phyloP scores from a whole-genome alignment of 2,797 vertebrate genomes.

The Paguma larvata region DNA sequence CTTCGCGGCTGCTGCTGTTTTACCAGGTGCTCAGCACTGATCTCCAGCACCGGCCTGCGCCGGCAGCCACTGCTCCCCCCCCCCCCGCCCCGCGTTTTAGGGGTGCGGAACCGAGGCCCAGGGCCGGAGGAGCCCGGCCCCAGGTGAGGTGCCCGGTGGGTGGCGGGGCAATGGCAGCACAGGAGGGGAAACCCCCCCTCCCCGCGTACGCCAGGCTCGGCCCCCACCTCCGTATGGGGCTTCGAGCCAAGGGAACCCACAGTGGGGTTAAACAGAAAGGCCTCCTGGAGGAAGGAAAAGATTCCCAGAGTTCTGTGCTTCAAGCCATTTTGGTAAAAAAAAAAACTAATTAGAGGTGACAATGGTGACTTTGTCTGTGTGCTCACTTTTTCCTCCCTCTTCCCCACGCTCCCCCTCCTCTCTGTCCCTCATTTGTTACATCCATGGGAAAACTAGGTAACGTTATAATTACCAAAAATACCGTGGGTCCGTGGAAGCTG shows the following conservation, averaged over 20 bases:
- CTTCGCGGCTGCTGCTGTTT: not conserved
- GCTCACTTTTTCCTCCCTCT: slow-evolving; percentile 71
- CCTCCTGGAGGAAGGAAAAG: slow-evolving; percentile 69
- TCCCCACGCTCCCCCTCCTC: slow-evolving; percentile 52
- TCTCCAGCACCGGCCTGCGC: not conserved
- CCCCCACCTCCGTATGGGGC: not conserved
- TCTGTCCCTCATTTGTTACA: slow-evolving; percentile 62
- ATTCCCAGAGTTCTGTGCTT: slow-evolving; percentile 77
- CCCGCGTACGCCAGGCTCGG: not conserved
- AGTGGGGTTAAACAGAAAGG: slow-evolving; percentile 64
- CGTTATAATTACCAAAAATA: slow-evolving; percentile 84
- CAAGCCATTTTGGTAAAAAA: slow-evolving; percentile 79
- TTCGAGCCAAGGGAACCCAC: slow-evolving; percentile 42
- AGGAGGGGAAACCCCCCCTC: not conserved
- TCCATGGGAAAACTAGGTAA: slow-evolving; percentile 82
- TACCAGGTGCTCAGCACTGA: not conserved
- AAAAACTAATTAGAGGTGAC: slow-evolving; percentile 84
- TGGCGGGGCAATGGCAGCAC: not conserved
- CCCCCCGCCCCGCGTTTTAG: not conserved
- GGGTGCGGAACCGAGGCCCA: not conserved
- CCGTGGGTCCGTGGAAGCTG: slow-evolving; percentile 73
- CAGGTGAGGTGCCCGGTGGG: not conserved
- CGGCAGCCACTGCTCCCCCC: not conserved
- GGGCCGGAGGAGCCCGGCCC: not conserved
- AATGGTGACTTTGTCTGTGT: slow-evolving; percentile 81